phyloP scores from a whole-genome alignment of 2,113 vertebrate species.

The Probosciger aterrimus region DNA sequence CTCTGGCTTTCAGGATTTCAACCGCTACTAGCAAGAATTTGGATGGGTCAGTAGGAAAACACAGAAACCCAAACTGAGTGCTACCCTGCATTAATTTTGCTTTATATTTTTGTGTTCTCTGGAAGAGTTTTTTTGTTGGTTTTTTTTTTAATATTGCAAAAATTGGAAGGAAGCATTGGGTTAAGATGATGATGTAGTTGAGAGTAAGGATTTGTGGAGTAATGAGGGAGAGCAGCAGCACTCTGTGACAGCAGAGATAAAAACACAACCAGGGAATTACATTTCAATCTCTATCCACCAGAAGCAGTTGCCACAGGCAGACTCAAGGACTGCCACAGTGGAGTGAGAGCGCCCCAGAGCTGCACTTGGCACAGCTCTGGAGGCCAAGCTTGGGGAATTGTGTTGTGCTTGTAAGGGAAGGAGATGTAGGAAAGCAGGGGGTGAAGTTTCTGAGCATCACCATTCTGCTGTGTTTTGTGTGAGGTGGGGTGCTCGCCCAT shows the following conservation, averaged over 20 bases:
- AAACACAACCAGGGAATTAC: neutral
- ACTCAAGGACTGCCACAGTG: neutral
- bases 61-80: neutral
- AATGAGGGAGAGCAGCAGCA: rapidly evolving
- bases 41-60: neutral
- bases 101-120: neutral
- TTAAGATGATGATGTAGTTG: neutral
- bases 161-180: neutral
- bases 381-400: neutral
- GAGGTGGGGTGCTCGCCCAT: neutral
- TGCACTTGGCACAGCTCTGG: neutral
- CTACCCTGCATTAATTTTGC: neutral
- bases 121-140: neutral
- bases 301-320: neutral
- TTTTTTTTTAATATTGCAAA: neutral
- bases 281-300: neutral
- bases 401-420: neutral
- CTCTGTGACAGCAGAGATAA: neutral
- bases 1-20: neutral
- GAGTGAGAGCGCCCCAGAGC: neutral
- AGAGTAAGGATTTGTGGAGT: neutral
- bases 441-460: neutral
- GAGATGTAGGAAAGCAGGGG: neutral
- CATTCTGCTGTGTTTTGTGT: neutral
- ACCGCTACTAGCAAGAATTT: neutral